phyloP scores from a whole-genome alignment of 2,113 vertebrate species.

The Lynx canadensis region DNA sequence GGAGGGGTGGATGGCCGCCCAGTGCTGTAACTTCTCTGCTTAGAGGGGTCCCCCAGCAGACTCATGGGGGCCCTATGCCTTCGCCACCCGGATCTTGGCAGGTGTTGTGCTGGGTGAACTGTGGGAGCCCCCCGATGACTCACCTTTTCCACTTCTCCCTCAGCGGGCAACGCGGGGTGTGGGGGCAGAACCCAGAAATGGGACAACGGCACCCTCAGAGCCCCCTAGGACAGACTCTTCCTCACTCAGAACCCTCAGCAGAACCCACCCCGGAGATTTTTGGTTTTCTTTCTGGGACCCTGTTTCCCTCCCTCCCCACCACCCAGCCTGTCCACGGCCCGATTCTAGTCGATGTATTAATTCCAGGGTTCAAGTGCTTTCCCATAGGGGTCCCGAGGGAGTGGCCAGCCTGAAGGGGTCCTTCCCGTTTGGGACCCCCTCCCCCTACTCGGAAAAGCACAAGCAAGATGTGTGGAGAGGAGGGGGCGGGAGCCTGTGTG shows the following conservation, averaged over 20 bases:
- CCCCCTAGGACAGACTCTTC: background rate
- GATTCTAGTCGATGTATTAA: background rate
- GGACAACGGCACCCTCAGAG: background rate
- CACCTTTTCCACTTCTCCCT: background rate
- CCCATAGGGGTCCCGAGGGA: background rate
- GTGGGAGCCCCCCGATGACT: background rate
- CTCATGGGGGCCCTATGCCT: background rate
- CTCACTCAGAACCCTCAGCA: background rate
- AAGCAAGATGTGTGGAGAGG: background rate
- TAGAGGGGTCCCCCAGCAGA: background rate
- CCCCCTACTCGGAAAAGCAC: background rate
- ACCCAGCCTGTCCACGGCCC: background rate
- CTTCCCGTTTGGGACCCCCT: background rate
- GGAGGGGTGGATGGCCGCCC: fast-evolving
- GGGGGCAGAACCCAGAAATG: background rate
- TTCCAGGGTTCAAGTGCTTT: background rate
- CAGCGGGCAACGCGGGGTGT: fast-evolving
- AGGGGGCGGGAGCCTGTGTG: background rate
- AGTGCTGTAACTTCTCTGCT: background rate
- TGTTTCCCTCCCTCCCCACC: too few relatives aligned
- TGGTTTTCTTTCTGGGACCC: too few relatives aligned
- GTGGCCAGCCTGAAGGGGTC: background rate
- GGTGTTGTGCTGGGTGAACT: background rate
- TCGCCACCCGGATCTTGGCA: background rate
- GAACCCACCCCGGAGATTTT: too few relatives aligned